Conservation (phyloP, 2,797 vertebrate genomes). For the Kryptolebias ocellatus region DNA sequence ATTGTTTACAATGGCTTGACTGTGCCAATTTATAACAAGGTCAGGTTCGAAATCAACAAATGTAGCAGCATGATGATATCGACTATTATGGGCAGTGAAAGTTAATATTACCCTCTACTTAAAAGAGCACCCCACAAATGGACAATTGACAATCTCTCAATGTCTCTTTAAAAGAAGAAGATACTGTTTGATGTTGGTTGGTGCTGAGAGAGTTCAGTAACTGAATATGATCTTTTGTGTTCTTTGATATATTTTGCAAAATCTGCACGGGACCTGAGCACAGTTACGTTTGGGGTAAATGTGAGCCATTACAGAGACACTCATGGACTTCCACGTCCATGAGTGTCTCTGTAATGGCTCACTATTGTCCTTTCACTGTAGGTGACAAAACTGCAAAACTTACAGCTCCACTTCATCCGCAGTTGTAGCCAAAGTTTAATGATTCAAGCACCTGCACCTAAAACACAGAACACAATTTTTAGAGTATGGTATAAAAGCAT, state of each 20-base stretch:
- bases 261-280: background rate
- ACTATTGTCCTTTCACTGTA: slow-evolving; percentile 11
- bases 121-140: background rate
- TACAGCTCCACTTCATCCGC: no score
- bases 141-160: slow-evolving; percentile 8
- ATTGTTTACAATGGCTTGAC: background rate
- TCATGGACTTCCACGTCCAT: background rate
- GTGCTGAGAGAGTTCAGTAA: slow-evolving; percentile 7
- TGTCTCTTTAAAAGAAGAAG: slow-evolving; percentile 16
- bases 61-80: background rate
- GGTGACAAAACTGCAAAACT: no score
- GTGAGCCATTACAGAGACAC: background rate
- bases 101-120: slow-evolving; percentile 3
- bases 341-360: slow-evolving; percentile 7
- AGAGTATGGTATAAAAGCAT: background rate
- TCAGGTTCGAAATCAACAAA: slow-evolving; percentile 4
- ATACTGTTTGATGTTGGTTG: background rate
- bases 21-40: background rate
- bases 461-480: background rate
- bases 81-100: slow-evolving; percentile 6
- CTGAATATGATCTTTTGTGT: slow-evolving; percentile 6
- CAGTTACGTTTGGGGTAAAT: slow-evolving; percentile 1
- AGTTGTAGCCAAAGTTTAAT: background rate
- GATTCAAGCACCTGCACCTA: background rate
- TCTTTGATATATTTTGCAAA: slow-evolving; percentile 4